These are phyloP conservation scores for Muricea muricata DNA, from an alignment of 92 coral and sea anemone genomes.

Conservation along the genomic window DNA sequence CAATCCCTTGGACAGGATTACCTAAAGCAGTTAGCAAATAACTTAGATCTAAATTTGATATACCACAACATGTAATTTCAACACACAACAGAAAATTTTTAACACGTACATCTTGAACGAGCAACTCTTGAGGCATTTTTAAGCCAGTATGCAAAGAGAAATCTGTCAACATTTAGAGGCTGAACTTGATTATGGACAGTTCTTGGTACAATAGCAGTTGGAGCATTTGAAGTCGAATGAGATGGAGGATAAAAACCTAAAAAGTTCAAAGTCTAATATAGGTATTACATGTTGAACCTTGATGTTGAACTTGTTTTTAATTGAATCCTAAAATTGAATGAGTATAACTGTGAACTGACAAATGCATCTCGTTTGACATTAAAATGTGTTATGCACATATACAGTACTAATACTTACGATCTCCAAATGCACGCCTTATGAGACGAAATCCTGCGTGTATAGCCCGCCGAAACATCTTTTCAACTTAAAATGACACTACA, in stretches of 20 bases:
- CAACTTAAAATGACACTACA: not conserved
- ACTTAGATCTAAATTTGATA: not conserved
- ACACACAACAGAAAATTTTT: not conserved
- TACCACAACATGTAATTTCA: not conserved
- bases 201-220: not conserved
- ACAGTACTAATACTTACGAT: not conserved
- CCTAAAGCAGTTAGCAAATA: conserved; percentile 43
- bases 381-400: too few relatives aligned
- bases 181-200: not conserved
- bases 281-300: too few relatives aligned
- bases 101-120: conserved; percentile 44
- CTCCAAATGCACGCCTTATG: not conserved
- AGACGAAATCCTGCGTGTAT: not conserved
- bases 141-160: conserved; percentile 9
- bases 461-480: conserved; percentile 4
- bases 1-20: conserved; percentile 61
- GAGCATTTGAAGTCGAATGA: not conserved
- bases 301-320: too few relatives aligned
- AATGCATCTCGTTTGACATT: too few relatives aligned
- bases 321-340: too few relatives aligned
- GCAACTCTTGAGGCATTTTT: conserved; percentile 37
- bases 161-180: not conserved
- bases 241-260: not conserved
- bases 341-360: too few relatives aligned
- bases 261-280: not conserved